These are phyloP conservation scores for Sturnira hondurensis DNA, from an alignment of 2,113 vertebrate species.

Conservation along the genomic window DNA sequence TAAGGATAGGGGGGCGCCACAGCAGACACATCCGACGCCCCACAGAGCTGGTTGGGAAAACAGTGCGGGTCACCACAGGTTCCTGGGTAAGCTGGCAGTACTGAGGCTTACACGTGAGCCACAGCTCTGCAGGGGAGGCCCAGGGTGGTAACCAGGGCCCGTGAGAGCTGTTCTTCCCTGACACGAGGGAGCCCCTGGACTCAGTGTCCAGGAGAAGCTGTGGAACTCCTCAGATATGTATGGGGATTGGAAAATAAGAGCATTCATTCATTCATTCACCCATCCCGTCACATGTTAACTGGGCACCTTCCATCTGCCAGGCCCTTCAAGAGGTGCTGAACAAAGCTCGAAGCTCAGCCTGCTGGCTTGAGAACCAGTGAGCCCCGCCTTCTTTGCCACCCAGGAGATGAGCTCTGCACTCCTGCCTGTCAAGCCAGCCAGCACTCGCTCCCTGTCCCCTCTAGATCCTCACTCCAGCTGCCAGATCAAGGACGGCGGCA, in stretches of 20 bases:
- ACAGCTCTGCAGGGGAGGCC: not conserved
- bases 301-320: not conserved
- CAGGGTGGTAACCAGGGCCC: not conserved
- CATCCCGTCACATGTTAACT: not conserved
- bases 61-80: not conserved
- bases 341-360: not conserved
- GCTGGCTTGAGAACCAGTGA: not conserved
- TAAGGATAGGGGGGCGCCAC: not conserved
- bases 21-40: fast-evolving
- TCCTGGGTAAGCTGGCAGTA: not conserved
- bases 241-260: not conserved
- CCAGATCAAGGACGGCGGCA: not conserved
- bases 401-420: not conserved
- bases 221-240: not conserved
- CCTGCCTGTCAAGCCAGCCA: not conserved
- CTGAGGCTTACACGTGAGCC: not conserved
- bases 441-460: no score
- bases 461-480: not conserved
- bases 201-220: not conserved
- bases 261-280: not conserved
- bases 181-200: not conserved
- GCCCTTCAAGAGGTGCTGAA: fast-evolving
- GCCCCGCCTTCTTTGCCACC: not conserved
- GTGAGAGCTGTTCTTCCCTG: no score
- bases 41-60: not conserved